Percentiles rank a stretch among this genome's conserved stretches.
These are phyloP conservation scores for Galeruca laticollis DNA, from an alignment of 2,888 invertebrate genomes.

Conservation along the genomic window DNA sequence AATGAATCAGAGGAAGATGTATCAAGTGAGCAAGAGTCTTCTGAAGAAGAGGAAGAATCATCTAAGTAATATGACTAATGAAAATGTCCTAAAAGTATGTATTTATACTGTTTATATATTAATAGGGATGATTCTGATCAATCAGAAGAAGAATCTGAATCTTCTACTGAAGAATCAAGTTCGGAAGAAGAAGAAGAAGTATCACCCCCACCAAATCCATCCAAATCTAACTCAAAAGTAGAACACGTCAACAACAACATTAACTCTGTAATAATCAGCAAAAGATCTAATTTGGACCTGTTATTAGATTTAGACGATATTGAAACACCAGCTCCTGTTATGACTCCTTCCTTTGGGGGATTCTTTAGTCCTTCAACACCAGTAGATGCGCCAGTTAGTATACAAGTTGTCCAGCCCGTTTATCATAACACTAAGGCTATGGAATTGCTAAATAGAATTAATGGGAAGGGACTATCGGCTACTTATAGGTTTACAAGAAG, in stretches of 20 bases:
- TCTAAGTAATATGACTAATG: constrained; percentile 39
- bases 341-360: constrained; percentile 87
- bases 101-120: background rate
- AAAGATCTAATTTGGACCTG: constrained; percentile 81
- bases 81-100: background rate
- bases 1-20: constrained; percentile 52
- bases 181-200: constrained; percentile 43
- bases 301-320: constrained; percentile 84
- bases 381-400: constrained; percentile 57
- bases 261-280: constrained; percentile 30
- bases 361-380: constrained; percentile 75
- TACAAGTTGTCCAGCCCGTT: constrained; percentile 73
- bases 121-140: constrained; percentile 28
- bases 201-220: constrained; percentile 34
- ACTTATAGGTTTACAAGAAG: constrained; percentile 80
- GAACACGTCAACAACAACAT: constrained; percentile 1
- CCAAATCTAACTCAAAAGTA: background rate
- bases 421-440: constrained; percentile 72
- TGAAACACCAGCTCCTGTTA: constrained; percentile 78
- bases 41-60: constrained; percentile 52
- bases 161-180: constrained; percentile 45
- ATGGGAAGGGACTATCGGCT: constrained; percentile 76
- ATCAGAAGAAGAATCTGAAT: constrained; percentile 50
- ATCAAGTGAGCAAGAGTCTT: constrained; percentile 48
- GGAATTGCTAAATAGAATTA: constrained; percentile 80